A percentile compares a stretch with the other conserved stretches of the same genome.
These are phyloP conservation scores for Ctenomys sociabilis DNA, from an alignment of 2,113 vertebrate species.

Conservation along the genomic window DNA sequence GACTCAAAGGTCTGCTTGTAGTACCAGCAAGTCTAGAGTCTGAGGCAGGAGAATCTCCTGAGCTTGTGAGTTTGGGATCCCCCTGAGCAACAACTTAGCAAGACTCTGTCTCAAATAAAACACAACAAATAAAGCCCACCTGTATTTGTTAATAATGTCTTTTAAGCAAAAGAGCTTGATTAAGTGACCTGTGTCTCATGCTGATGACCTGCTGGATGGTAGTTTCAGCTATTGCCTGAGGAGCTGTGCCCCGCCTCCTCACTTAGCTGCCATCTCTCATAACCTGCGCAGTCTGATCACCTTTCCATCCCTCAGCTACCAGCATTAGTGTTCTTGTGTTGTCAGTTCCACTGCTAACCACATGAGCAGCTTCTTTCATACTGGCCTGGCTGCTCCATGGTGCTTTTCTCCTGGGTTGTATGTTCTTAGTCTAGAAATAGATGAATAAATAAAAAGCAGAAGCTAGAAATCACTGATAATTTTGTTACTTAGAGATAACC, in stretches of 20 bases:
- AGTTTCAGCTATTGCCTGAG: not conserved
- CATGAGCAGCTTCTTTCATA: not conserved
- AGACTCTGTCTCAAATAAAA: not conserved
- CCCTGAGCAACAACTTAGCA: not conserved
- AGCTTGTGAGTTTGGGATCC: not conserved
- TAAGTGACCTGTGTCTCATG: not conserved
- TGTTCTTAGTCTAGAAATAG: slow-evolving; percentile 24
- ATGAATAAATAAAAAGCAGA: slow-evolving; percentile 41
- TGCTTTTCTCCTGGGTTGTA: not conserved
- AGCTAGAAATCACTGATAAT: not conserved
- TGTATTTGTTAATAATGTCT: not conserved
- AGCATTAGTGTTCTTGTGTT: not conserved
- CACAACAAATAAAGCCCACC: not conserved
- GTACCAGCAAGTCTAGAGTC: not conserved
- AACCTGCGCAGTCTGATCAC: not conserved
- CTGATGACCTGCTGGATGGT: not conserved
- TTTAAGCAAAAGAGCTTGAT: not conserved
- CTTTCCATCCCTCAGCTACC: not conserved
- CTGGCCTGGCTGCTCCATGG: not conserved
- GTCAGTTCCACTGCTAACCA: not conserved
- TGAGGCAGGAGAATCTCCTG: not conserved
- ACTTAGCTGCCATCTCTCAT: not conserved
- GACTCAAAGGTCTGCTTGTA: not conserved
- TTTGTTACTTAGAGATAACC: slow-evolving; percentile 22
- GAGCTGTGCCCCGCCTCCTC: not conserved